Percentiles rank a stretch among this genome's conserved stretches.
Evolutionary conservation across 1,140 invertebrate genomes (phyloP).

Genomic region (Acromyrmex heyeri): DNA sequence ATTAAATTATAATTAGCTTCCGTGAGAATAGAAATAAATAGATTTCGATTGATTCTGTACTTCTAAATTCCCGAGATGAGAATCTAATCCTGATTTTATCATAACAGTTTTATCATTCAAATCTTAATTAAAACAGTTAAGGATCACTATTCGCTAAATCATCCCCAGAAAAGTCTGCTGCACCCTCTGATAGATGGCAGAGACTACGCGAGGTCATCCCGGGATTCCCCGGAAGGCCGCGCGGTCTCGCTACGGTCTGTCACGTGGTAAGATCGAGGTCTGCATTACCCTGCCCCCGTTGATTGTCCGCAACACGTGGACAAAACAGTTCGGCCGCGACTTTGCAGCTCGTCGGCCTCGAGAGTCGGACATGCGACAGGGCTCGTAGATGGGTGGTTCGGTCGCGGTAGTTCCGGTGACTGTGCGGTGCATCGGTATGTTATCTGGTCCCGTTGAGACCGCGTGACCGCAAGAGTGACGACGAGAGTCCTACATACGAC

Average conservation of each 20-base stretch:
- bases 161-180: background rate
- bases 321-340: slow-evolving; percentile 69
- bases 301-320: slow-evolving; percentile 72
- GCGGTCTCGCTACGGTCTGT: slow-evolving; percentile 42
- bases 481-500: background rate
- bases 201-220: background rate
- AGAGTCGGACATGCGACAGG: slow-evolving; percentile 14
- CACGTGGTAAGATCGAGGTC: slow-evolving; percentile 54
- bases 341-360: slow-evolving; percentile 63
- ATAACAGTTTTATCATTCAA: background rate
- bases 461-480: background rate
- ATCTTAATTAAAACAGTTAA: background rate
- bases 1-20: background rate
- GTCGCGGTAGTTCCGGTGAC: background rate
- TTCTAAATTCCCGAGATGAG: background rate
- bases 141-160: background rate
- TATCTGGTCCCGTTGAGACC: background rate
- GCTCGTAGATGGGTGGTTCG: slow-evolving; percentile 7
- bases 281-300: slow-evolving; percentile 52
- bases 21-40: background rate
- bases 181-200: slow-evolving; percentile 42
- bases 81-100: background rate
- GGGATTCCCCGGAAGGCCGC: background rate
- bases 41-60: background rate
- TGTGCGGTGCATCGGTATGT: background rate